A percentile compares a stretch with the other conserved stretches of the same genome.
These are phyloP conservation scores for Dexiosoma caninum DNA, from an alignment of 2,888 invertebrate species.

Conservation along the genomic window DNA sequence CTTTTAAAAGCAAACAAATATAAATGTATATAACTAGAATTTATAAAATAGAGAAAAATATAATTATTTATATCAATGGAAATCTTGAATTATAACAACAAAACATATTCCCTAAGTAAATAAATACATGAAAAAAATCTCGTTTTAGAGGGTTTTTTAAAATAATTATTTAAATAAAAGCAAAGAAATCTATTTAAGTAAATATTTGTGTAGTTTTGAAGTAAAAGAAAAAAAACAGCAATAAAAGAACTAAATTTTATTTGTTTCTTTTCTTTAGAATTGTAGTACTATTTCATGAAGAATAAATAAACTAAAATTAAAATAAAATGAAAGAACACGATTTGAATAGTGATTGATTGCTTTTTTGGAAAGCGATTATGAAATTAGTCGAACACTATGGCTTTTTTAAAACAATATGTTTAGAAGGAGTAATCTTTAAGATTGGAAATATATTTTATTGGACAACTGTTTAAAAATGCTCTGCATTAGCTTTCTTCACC, in stretches of 20 bases:
- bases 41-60: constrained; percentile 25
- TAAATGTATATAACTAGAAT: constrained; percentile 42
- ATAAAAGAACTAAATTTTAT: neutral
- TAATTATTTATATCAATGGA: constrained; percentile 45
- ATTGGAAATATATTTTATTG: neutral
- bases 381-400: neutral
- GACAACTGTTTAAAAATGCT: neutral
- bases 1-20: constrained; percentile 11
- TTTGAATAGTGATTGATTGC: neutral
- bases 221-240: neutral
- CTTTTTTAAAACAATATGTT: no score
- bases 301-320: neutral
- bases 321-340: neutral
- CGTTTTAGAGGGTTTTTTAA: constrained; percentile 61
- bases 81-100: constrained; percentile 39
- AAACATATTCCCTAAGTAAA: constrained; percentile 20
- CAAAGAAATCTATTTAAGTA: constrained; percentile 29
- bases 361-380: neutral
- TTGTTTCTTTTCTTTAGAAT: constrained; percentile 7
- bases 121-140: constrained; percentile 33
- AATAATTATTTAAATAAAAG: neutral
- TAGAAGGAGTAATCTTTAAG: no score
- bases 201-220: constrained; percentile 56
- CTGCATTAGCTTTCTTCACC: neutral
- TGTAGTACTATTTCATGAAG: neutral